Conservation (phyloP, 2,797 vertebrate species). For the Alectoris magna region DNA sequence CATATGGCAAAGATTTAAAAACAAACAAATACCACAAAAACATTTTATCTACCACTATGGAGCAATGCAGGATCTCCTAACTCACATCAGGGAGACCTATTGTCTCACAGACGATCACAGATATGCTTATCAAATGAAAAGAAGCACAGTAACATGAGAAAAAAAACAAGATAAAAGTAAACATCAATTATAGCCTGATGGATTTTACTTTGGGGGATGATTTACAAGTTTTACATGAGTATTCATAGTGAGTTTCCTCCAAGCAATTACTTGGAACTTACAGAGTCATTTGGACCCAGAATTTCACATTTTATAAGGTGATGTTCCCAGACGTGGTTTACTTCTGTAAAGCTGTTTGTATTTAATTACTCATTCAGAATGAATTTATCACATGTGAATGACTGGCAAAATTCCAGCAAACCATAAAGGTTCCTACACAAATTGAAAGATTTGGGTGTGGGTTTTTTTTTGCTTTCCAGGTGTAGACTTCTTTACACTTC, state of each 20-base stretch:
- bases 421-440: background rate
- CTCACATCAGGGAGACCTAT: background rate
- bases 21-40: background rate
- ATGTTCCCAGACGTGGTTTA: background rate
- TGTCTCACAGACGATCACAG: background rate
- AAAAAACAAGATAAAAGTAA: background rate
- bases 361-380: background rate
- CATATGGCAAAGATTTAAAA: background rate
- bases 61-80: background rate
- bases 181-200: background rate
- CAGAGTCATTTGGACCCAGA: background rate
- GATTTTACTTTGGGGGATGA: background rate
- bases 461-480: background rate
- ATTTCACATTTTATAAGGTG: background rate
- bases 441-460: background rate
- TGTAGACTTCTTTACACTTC: background rate
- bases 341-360: background rate
- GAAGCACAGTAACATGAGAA: background rate
- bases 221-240: background rate
- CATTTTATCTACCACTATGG: background rate
- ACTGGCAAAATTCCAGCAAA: background rate
- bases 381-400: background rate
- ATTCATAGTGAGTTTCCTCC: background rate
- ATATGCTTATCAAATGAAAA: background rate
- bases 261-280: background rate